These are phyloP conservation scores for Peromyscus californicus DNA, from an alignment of 2,113 vertebrate species.

Conservation along the genomic window DNA sequence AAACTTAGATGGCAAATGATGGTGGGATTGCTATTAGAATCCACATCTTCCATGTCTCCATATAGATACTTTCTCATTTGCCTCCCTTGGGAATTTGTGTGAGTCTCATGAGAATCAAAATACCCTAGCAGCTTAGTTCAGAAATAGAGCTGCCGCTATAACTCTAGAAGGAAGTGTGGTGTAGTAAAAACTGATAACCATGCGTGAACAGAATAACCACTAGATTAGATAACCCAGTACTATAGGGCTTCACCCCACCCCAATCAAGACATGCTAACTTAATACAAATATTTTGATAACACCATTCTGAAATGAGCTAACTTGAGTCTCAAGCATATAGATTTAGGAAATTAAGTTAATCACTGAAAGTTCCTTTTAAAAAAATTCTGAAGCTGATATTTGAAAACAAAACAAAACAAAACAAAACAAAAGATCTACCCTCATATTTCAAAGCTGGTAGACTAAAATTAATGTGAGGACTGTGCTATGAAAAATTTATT, in stretches of 20 bases:
- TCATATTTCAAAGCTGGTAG: not conserved
- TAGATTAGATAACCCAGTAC: not conserved
- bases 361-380: constrained; percentile 21
- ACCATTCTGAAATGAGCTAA: constrained; percentile 52
- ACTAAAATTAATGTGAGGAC: constrained; percentile 35
- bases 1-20: not conserved
- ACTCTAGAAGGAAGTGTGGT: not conserved
- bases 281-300: not conserved
- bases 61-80: not conserved
- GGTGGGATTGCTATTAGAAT: not conserved
- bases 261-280: not conserved
- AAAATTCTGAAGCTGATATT: constrained; percentile 45
- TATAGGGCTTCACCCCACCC: not conserved
- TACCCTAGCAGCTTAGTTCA: not conserved
- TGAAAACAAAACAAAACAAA: constrained; percentile 18
- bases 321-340: constrained; percentile 17
- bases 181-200: not conserved
- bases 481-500: constrained; percentile 16
- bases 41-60: not conserved
- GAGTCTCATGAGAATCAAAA: constrained; percentile 36
- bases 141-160: not conserved
- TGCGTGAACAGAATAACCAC: not conserved
- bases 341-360: not conserved
- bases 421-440: not conserved
- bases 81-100: not conserved